Conservation (phyloP, 2,888 invertebrate species). For the Thereva nobilitata region DNA sequence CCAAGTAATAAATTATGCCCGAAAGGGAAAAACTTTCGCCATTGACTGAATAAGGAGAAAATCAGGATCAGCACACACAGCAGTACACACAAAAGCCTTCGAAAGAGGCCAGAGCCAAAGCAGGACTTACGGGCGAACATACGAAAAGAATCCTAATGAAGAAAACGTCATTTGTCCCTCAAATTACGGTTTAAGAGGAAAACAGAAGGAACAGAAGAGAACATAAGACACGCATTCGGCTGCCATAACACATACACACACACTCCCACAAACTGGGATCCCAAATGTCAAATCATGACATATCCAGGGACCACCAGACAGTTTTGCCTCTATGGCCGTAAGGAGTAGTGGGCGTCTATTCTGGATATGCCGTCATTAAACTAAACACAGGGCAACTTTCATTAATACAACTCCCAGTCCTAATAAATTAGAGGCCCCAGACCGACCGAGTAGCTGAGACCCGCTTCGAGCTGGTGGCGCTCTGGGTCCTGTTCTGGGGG, state of each 20-base stretch:
- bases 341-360: neutral
- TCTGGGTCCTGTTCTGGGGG: no score
- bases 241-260: conserved; percentile 2
- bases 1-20: no score
- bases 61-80: no score
- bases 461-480: neutral
- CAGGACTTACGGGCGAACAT: conserved; percentile 8
- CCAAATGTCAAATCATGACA: conserved; percentile 21
- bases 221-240: no score
- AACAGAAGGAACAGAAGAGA: no score
- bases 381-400: conserved; percentile 11
- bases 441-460: conserved; percentile 8
- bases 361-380: conserved; percentile 3
- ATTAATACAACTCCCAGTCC: conserved; percentile 17
- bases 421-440: neutral
- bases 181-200: conserved; percentile 17
- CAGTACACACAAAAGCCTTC: conserved; percentile 1
- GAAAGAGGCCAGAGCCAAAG: conserved; percentile 2
- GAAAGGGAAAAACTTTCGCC: no score
- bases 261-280: conserved; percentile 17
- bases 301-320: conserved; percentile 19
- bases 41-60: no score
- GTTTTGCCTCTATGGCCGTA: neutral
- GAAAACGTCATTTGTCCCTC: conserved; percentile 27
- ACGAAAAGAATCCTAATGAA: conserved; percentile 27